Evolutionary conservation across 2,888 invertebrate species (phyloP), one percentile per base, ranked within the genome.

Genomic region (Melieria omissa): DNA sequence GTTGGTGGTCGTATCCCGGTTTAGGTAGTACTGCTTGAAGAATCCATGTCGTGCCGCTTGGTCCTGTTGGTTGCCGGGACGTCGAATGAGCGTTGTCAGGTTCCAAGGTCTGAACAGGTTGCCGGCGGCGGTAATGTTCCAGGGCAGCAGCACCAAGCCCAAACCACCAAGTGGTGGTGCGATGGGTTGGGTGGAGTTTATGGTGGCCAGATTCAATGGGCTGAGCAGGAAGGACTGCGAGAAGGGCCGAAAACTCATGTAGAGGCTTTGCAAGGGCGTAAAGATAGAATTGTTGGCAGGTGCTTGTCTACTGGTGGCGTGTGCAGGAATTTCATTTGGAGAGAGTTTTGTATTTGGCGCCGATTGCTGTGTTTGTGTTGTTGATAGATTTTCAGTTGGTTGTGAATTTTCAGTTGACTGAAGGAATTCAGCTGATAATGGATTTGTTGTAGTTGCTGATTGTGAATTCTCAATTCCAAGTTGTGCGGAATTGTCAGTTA

Each of bases 121-220:
- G 41, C 68, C 12, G 1, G 54, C 12, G 10, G 60, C 63, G 0
- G 74, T 66, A 14, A 46, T 47, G 52, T 74, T 72, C 63, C 63
- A 60, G 10, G 70, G 65, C 4, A 64, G n/a, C 4, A 63, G 9
- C 7, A 57, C 29, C 10, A 61, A 54, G 12, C 58, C 68, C 45
- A 62, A n/a, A 5, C 62, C 71, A n/a, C 58, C n/a, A 10, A 60
- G 8, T 12, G 58, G 4, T n/a, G 65, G 57, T 62, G 49, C 54
- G 68, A 65, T 71, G 71, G n/a, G 42, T 10, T n/a, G 65, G 29
- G 29, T 29, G 29, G 29, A 29, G 29, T 29, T 29, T 29, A 29
- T 29, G 29, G 41, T n/a, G 44, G 64, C 42, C 47, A 64, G 57
- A 46, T 72, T 72, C 0, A 66, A 55, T 5, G 70, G 72, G 49